Conservation (phyloP, 2,797 vertebrate species). For the Ciconia nigra region DNA sequence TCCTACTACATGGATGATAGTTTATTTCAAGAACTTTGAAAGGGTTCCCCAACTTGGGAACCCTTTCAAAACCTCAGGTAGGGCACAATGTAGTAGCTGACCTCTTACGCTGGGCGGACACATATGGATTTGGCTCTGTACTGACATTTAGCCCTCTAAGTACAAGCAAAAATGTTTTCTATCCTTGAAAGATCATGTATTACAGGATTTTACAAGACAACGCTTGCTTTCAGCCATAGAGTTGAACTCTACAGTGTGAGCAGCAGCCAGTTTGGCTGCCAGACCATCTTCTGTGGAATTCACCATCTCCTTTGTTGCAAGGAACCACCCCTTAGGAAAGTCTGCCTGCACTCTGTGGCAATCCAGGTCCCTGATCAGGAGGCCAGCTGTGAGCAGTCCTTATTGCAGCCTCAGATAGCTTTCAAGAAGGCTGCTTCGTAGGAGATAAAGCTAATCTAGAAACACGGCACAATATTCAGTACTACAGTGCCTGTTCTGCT, state of each 20-base stretch:
- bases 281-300: neutral
- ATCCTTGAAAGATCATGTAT: neutral
- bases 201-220: neutral
- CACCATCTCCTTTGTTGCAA: neutral
- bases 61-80: neutral
- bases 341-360: neutral
- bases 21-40: neutral
- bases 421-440: neutral
- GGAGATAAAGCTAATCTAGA: constrained; percentile 28
- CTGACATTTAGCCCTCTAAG: neutral
- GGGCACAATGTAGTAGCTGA: neutral
- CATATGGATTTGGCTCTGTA: neutral
- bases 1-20: neutral
- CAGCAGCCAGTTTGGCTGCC: neutral
- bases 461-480: neutral
- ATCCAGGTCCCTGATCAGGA: neutral
- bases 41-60: neutral
- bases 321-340: neutral
- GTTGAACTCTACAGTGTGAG: neutral
- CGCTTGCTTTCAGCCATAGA: neutral
- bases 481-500: neutral
- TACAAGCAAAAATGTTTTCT: neutral
- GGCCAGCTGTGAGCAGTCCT: neutral
- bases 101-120: neutral
- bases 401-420: neutral